These are phyloP conservation scores for Mormyrops attenuatus DNA, from an alignment of 2,797 vertebrate genomes.

Conservation along the genomic window DNA sequence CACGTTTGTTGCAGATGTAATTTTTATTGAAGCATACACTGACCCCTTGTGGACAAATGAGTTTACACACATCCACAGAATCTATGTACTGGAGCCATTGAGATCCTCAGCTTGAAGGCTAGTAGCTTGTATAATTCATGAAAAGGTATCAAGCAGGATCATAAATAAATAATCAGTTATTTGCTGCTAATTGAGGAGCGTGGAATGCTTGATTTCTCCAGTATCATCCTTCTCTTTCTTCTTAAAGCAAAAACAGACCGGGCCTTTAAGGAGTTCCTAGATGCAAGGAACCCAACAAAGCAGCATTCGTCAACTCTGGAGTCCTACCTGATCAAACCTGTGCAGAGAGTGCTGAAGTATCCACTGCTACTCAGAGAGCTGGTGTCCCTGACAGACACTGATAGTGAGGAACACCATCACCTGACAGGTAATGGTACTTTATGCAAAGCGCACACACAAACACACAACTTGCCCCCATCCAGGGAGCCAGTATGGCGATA, in stretches of 20 bases:
- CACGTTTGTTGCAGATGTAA: slow-evolving; percentile 12
- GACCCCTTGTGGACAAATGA: slow-evolving; percentile 55
- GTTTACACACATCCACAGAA: slow-evolving; percentile 32
- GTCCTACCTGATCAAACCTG: slow-evolving; percentile 96
- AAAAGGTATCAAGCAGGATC: not conserved
- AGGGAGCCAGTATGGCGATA: not conserved
- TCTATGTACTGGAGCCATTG: slow-evolving; percentile 1
- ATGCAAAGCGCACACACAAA: not conserved
- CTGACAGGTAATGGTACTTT: slow-evolving; percentile 78
- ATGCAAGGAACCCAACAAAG: slow-evolving; percentile 86
- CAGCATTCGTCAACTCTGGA: slow-evolving; percentile 96
- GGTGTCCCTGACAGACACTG: slow-evolving; percentile 84
- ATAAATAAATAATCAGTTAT: not conserved
- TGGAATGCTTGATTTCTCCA: not conserved
- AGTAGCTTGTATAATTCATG: slow-evolving; percentile 3
- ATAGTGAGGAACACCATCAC: slow-evolving; percentile 96
- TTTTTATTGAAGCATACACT: slow-evolving; percentile 35
- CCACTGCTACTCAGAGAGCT: slow-evolving; percentile 90
- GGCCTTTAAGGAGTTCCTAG: slow-evolving; percentile 89
- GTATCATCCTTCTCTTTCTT: slow-evolving; percentile 2
- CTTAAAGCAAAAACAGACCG: slow-evolving; percentile 82
- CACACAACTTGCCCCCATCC: not conserved
- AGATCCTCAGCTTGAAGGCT: not conserved
- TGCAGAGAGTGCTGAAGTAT: slow-evolving; percentile 95
- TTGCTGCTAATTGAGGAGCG: not conserved